Conservation (phyloP, 2,797 vertebrate genomes). For the Anabacerthia variegaticeps region DNA sequence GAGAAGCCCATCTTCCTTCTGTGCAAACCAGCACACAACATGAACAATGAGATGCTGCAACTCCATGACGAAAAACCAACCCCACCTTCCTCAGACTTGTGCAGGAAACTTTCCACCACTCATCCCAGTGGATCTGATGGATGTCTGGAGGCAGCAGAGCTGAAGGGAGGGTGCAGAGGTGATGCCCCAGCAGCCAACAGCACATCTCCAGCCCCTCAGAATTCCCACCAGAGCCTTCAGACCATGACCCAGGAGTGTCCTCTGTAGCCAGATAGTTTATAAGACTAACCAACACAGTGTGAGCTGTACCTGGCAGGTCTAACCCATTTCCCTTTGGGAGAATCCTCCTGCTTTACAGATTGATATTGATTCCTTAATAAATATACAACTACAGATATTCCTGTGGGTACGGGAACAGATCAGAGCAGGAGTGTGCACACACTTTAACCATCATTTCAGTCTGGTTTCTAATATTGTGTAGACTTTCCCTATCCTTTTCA, state of each 20-base stretch:
- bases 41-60: neutral
- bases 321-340: neutral
- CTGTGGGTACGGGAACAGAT: neutral
- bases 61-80: neutral
- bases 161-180: neutral
- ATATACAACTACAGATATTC: neutral
- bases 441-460: neutral
- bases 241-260: neutral
- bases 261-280: neutral
- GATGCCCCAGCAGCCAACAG: neutral
- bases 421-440: neutral
- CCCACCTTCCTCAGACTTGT: neutral
- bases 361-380: neutral
- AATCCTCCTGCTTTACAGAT: neutral
- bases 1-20: neutral
- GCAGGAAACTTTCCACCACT: neutral
- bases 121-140: accelerated
- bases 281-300: neutral
- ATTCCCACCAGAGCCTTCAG: neutral
- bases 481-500: neutral
- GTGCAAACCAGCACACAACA: neutral
- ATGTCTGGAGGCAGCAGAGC: neutral
- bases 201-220: neutral
- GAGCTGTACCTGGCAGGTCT: neutral
- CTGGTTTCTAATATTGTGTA: neutral